These are phyloP conservation scores for Geococcyx californianus DNA, from an alignment of 2,113 vertebrate species.

Conservation along the genomic window DNA sequence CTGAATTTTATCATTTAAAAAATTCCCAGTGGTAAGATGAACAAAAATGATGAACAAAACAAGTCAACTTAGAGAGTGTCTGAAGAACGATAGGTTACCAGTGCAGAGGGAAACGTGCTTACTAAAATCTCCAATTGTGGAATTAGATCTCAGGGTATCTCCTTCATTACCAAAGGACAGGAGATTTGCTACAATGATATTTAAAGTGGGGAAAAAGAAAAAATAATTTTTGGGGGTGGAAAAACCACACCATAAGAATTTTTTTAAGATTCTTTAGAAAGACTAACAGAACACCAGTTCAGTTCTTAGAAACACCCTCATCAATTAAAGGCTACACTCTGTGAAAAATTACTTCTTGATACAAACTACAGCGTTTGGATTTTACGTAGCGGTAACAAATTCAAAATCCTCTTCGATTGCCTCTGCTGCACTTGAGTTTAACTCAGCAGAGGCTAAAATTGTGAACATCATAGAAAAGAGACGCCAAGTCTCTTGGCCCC, in stretches of 20 bases:
- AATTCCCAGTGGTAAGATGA: background rate
- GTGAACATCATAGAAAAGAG: fast-evolving
- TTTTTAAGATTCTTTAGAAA: background rate
- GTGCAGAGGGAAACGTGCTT: background rate
- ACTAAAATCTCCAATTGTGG: background rate
- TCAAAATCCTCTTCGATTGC: background rate
- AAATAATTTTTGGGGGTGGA: fast-evolving
- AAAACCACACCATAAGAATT: background rate
- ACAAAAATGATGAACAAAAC: background rate
- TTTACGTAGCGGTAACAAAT: background rate
- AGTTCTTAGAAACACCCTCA: background rate
- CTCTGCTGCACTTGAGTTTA: background rate
- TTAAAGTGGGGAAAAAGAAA: background rate
- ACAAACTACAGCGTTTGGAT: background rate
- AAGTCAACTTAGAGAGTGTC: background rate
- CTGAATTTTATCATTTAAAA: background rate
- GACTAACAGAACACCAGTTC: background rate
- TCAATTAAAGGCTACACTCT: background rate
- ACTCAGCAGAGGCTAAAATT: background rate
- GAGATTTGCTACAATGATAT: background rate
- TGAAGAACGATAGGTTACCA: background rate
- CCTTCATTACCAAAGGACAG: background rate
- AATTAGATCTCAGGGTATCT: background rate
- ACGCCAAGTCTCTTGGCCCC: background rate
- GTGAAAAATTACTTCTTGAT: background rate